Percentiles rank a stretch among this genome's conserved stretches.
Conservation (phyloP, 2,797 vertebrate genomes). For the Anisognathus igniventris region DNA sequence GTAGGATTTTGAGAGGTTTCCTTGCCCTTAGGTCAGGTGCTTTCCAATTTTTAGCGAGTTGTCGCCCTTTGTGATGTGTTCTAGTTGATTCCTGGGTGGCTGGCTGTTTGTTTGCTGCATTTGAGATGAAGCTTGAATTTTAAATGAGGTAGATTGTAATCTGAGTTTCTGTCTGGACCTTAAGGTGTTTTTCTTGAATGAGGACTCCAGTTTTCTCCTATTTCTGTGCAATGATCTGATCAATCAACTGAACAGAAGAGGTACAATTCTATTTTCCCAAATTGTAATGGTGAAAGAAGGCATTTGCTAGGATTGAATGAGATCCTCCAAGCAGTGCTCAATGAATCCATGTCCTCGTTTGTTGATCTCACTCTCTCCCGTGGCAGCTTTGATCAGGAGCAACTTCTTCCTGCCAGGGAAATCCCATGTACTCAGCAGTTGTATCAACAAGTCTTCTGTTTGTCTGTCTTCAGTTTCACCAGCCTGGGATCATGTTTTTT, state of each 20-base stretch:
- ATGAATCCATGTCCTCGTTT: not conserved
- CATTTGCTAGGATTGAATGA: not conserved
- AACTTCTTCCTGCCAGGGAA: not conserved
- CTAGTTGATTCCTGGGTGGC: not conserved
- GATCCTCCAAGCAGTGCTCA: not conserved
- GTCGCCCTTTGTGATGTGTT: not conserved
- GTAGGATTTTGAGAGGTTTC: not conserved
- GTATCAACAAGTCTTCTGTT: not conserved
- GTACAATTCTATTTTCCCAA: not conserved
- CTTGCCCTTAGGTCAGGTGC: not conserved
- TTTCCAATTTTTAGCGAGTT: not conserved
- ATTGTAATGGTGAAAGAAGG: not conserved
- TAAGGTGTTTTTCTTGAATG: not conserved
- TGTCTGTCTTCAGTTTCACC: not conserved
- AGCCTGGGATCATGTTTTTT: not conserved
- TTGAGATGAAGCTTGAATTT: conserved; percentile 26
- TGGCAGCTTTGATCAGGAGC: not conserved
- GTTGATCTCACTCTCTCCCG: not conserved
- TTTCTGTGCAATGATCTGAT: not conserved
- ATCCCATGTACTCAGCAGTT: not conserved
- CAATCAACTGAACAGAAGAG: not conserved
- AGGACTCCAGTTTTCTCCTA: not conserved
- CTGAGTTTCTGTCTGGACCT: not conserved
- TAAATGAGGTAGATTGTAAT: conserved; percentile 4
- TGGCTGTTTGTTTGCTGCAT: conserved; percentile 13